Evolutionary conservation across 1,140 invertebrate genomes (phyloP), one percentile per base, ranked within the genome.

Genomic region (Uloborus diversus): DNA sequence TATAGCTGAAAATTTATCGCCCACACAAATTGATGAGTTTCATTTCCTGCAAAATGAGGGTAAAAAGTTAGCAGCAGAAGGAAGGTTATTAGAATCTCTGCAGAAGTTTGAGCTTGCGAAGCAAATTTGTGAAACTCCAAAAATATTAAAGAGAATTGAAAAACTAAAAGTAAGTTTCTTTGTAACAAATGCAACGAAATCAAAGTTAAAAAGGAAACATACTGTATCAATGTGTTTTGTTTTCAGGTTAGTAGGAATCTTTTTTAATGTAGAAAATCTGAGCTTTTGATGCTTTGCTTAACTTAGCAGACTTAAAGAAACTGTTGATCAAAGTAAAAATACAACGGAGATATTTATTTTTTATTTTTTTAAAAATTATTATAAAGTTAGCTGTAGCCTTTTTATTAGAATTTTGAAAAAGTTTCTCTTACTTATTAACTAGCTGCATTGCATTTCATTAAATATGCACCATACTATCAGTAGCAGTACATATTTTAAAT

Each of bases 41-140:
- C 37, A 57, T 17, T 4, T 70, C 17, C 30, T 80, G 1, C 62
- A 64, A 51, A 80, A 35, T n/a, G 70, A 79, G 20, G 64, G 70
- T 20, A 70, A 81, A 78, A 9, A 42, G 25, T 28, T 80, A 32
- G 66, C 79, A 4, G 65, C 64, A n/a, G 42, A 69, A 69, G 76
- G 76, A 17, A 79, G 20, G 62, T 27, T 79, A 17, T 9, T n/a
- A 17, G 73, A 78, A 56, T 78, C 73, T 4, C 62, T 78, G 11
- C 20, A 17, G 27, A 37, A 56, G 30, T 78, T 78, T 56, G 47
- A 65, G n/a, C 61, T 37, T 17, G 73, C 73, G 13, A 56, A 28
- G 42, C 53, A 78, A 25, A 78, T 78, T 37, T 32, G 42, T 53
- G 61, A 53, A 13, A 65, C 73, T 7, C 49, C 61, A 20, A 78